Evolutionary conservation across 2,888 invertebrate species (phyloP).

Genomic region (Diploptera punctata): DNA sequence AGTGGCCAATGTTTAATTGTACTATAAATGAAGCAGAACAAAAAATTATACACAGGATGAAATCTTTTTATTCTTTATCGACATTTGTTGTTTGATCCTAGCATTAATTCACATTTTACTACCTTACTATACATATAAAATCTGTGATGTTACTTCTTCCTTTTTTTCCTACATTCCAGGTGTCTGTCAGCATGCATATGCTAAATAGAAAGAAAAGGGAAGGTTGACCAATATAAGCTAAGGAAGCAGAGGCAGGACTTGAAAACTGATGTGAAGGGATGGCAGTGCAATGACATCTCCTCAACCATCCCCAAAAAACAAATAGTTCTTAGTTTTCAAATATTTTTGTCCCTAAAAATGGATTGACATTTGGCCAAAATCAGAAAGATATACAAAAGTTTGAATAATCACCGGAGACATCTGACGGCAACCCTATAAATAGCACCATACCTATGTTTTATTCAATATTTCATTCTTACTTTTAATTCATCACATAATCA

Average conservation of each 20-base stretch:
- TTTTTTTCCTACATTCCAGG: not conserved
- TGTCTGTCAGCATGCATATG: constrained; percentile 11
- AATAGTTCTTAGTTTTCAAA: constrained; percentile 5
- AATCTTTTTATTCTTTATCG: constrained; percentile 14
- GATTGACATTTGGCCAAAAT: constrained; percentile 1
- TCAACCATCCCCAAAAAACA: constrained; percentile 16
- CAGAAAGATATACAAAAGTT: constrained; percentile 26
- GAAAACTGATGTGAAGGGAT: constrained; percentile 1
- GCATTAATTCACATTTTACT: constrained; percentile 10
- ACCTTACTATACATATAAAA: constrained; percentile 20
- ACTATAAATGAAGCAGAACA: constrained; percentile 12
- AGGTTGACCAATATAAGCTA: not conserved
- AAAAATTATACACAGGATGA: not conserved
- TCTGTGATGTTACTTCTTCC: not conserved
- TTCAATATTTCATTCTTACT: not conserved
- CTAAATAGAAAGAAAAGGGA: not conserved
- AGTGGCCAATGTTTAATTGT: not conserved
- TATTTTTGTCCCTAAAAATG: constrained; percentile 14
- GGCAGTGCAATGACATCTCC: constrained; percentile 24
- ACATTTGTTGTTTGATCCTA: constrained; percentile 3
- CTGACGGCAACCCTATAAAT: not conserved
- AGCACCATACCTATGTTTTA: not conserved
- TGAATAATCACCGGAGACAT: not conserved
- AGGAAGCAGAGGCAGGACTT: not conserved
- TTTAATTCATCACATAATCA: not conserved